Base-by-base conservation (phyloP, 2,888 invertebrate genomes). In the Noctua janthina region DNA sequence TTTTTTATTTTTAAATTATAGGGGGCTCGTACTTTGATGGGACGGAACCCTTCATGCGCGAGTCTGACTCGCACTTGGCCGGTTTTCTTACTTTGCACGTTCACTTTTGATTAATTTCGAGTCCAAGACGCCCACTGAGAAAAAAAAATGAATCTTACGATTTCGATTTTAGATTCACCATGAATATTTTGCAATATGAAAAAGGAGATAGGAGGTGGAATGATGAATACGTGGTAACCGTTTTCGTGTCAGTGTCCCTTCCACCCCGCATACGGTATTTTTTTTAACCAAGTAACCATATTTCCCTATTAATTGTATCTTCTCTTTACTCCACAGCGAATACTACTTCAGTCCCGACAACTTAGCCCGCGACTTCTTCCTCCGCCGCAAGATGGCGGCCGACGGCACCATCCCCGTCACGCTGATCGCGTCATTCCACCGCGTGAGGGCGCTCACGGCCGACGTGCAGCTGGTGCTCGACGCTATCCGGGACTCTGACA, bases 331-430 rank as follows among this genome's bases (percentile, higher is more conserved):
- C 39, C 56, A 0, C 97, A 99, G 99, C 94, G 99, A 99, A 97
- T 99, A 99, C 97, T 99, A 99, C 98, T 99, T 99, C 97, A 99
- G 99, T 91, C 98, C 98, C 88, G 99, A 99, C 93, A 99, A 99
- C 97, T 97, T 99, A 79, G 98, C 98, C 90, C 98, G 99, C 91
- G 99, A 99, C 94, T 99, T 99, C 97, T 99, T 99, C 97, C 97
- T 99, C 88, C 98, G 99, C 56, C 98, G 99, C 90, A 99, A 99
- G 97, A 99, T 99, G 99, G 99, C 99, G 91, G 95, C 98, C 5
- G 98, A 99, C 92, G 99, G 99, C 77, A 99, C 98, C 93, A 98
- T 99, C 86, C 99, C 99, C 0, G 98, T 99, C 71, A 98, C 98
- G 83, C 97, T 99, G 86, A 99, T 99, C 87, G 99, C 99, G 79